Conservation (phyloP, 2,797 vertebrate species). For the Crocidura indochinensis region DNA sequence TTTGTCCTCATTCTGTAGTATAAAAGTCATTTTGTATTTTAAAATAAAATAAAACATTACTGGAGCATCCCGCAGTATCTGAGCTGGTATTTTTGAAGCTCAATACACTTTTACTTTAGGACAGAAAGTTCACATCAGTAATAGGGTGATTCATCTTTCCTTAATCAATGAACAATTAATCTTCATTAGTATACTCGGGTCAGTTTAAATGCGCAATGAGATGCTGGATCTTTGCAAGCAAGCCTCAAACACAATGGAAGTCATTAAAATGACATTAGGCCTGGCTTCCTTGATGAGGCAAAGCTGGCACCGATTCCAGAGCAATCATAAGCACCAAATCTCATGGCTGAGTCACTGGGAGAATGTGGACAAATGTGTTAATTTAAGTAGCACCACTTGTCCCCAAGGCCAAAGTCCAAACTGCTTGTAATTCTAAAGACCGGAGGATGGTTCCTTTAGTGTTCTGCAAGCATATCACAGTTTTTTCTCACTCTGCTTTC, state of each 20-base stretch:
- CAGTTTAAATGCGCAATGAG: constrained; percentile 75
- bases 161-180: constrained; percentile 83
- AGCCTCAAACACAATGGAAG: constrained; percentile 75
- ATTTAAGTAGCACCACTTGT: constrained; percentile 45
- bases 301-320: constrained; percentile 59
- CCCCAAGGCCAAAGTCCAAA: constrained; percentile 55
- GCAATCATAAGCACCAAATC: constrained; percentile 61
- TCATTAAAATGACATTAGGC: constrained; percentile 81
- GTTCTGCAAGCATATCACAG: not conserved
- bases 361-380: constrained; percentile 65
- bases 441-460: not conserved
- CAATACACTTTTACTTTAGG: constrained; percentile 66
- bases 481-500: not conserved
- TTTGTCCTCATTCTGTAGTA: constrained; percentile 27
- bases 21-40: not conserved
- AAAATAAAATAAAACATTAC: constrained; percentile 56
- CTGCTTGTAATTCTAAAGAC: not conserved
- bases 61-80: not conserved
- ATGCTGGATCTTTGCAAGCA: constrained; percentile 71
- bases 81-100: constrained; percentile 65
- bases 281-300: constrained; percentile 71
- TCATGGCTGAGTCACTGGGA: constrained; percentile 43
- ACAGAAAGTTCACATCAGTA: constrained; percentile 71
- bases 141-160: constrained; percentile 77
- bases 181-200: constrained; percentile 77